phyloP scores from a whole-genome alignment of 2,888 invertebrate species.

The Parasteatoda lunata region DNA sequence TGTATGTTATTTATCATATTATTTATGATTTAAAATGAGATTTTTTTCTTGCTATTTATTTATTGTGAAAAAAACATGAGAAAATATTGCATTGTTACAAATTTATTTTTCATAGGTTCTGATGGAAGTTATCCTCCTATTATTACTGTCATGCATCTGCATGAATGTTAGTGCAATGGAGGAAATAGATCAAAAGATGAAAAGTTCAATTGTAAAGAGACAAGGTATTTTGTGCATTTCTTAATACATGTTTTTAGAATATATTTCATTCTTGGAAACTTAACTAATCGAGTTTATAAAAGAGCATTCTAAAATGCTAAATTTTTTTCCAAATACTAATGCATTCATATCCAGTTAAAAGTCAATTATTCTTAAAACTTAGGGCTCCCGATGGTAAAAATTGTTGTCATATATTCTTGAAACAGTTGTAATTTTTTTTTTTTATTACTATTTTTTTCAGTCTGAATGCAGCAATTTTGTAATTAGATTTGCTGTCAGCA shows the following conservation, averaged over 20 bases:
- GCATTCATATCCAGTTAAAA: too few species aligned
- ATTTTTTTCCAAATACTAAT: not conserved
- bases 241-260: not conserved
- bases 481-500: too few species aligned
- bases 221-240: slow-evolving; percentile 27
- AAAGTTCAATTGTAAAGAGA: slow-evolving; percentile 31
- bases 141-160: slow-evolving; percentile 60
- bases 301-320: not conserved
- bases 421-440: too few species aligned
- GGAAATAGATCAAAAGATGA: slow-evolving; percentile 39
- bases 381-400: too few species aligned
- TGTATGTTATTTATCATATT: too few species aligned
- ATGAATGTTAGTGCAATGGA: slow-evolving; percentile 38
- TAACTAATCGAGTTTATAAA: not conserved
- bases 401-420: too few species aligned
- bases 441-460: too few species aligned
- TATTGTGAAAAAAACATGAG: too few species aligned
- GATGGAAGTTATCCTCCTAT: slow-evolving; percentile 54
- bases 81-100: not conserved
- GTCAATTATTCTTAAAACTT: too few species aligned
- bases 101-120: slow-evolving; percentile 28
- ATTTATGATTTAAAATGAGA: too few species aligned
- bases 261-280: not conserved
- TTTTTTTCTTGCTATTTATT: too few species aligned
- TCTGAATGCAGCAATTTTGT: too few species aligned